phyloP scores from a whole-genome alignment of 2,888 invertebrate genomes.

The Noctua comes region DNA sequence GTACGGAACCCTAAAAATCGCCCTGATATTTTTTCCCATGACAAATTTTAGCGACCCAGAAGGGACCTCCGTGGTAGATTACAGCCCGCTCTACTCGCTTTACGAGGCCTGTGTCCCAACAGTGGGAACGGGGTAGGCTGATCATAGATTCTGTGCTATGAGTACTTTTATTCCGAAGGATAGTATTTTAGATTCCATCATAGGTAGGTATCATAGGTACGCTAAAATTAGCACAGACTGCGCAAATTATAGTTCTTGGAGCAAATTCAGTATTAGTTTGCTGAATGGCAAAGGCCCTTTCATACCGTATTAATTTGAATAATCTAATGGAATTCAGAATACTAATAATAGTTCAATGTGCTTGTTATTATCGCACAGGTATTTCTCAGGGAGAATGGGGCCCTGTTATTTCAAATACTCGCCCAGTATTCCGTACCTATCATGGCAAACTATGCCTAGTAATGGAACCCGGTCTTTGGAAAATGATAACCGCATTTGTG shows the following conservation, averaged over 20 bases:
- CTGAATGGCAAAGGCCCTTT: conserved; percentile 30
- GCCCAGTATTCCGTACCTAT: neutral
- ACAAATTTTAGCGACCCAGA: neutral
- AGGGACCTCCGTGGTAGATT: neutral
- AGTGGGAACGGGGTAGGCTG: neutral
- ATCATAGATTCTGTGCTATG: neutral
- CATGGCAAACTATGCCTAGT: neutral
- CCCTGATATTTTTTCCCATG: neutral
- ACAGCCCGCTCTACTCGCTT: too few species aligned
- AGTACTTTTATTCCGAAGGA: neutral
- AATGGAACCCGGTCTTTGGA: neutral
- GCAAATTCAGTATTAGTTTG: conserved; percentile 29
- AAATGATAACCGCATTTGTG: neutral
- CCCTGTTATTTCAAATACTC: neutral
- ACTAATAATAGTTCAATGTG: conserved; percentile 17
- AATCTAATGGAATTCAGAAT: conserved; percentile 38
- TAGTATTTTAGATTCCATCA: neutral
- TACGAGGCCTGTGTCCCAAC: neutral
- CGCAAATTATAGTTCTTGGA: conserved; percentile 28
- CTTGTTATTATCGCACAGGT: conserved; percentile 12
- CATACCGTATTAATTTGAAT: conserved; percentile 44
- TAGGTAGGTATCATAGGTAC: neutral
- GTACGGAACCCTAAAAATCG: neutral
- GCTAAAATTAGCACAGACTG: conserved; percentile 5
- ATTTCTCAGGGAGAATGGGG: neutral